These are phyloP conservation scores for Lethocerus indicus DNA, from an alignment of 1,140 invertebrate genomes.

Conservation along the genomic window DNA sequence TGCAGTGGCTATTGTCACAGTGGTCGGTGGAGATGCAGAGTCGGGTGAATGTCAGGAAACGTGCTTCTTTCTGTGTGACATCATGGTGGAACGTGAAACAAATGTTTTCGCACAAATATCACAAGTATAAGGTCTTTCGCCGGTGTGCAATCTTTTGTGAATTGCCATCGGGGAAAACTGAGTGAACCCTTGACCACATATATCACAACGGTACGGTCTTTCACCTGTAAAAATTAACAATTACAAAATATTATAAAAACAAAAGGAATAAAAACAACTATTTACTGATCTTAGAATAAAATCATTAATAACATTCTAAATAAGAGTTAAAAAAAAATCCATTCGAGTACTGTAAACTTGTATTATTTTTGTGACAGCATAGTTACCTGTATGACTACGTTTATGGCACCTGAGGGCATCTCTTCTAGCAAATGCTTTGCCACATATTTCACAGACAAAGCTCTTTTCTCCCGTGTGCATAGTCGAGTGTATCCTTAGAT, in stretches of 20 bases:
- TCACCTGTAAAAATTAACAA: constrained; percentile 10
- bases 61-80: constrained; percentile 39
- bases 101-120: constrained; percentile 45
- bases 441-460: constrained; percentile 41
- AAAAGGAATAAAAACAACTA: no score
- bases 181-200: constrained; percentile 42
- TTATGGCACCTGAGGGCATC: constrained; percentile 49
- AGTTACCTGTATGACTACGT: constrained; percentile 38
- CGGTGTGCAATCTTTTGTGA: constrained; percentile 49
- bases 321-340: no score
- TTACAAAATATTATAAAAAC: not conserved
- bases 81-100: constrained; percentile 39
- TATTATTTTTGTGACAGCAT: no score
- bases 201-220: constrained; percentile 35
- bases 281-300: no score
- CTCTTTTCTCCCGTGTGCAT: constrained; percentile 78
- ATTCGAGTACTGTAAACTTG: no score
- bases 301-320: no score
- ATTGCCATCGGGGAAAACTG: constrained; percentile 45
- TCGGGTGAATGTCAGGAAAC: constrained; percentile 10
- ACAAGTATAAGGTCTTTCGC: constrained; percentile 64
- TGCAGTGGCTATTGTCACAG: no score
- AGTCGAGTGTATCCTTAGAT: constrained; percentile 48
- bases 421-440: constrained; percentile 46
- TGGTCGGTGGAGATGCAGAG: constrained; percentile 3